A percentile compares a stretch with the other conserved stretches of the same genome.
phyloP scores from a whole-genome alignment of 2,888 invertebrate species.

The Antheraea yamamai region DNA sequence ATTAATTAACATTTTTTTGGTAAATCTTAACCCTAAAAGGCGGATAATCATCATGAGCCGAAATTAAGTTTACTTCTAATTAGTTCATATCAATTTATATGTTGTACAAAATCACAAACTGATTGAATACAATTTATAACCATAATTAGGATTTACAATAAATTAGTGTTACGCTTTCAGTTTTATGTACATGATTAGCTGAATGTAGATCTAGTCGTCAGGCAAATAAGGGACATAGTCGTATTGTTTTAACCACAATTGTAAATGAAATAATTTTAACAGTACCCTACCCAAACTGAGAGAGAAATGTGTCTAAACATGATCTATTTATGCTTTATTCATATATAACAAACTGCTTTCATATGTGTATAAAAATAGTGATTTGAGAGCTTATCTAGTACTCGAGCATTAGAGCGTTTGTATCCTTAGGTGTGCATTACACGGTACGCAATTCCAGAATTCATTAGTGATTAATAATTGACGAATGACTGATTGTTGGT shows the following conservation, averaged over 20 bases:
- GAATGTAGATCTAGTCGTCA: not conserved
- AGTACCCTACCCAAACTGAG: not conserved
- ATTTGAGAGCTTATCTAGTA: not conserved
- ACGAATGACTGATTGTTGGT: no score
- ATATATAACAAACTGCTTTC: slow-evolving; percentile 3
- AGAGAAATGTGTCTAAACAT: slow-evolving; percentile 3
- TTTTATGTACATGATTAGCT: not conserved
- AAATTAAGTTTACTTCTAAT: slow-evolving; percentile 30
- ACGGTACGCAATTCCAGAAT: not conserved
- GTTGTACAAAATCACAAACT: slow-evolving; percentile 17
- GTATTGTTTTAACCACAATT: not conserved
- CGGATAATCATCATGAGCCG: slow-evolving; percentile 72
- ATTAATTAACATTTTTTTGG: slow-evolving; percentile 45
- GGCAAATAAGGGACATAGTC: not conserved
- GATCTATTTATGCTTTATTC: slow-evolving; percentile 10
- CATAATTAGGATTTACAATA: slow-evolving; percentile 13
- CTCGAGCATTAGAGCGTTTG: not conserved
- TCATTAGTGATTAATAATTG: no score
- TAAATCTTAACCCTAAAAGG: slow-evolving; percentile 71
- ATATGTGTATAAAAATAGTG: slow-evolving; percentile 13
- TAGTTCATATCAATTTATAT: slow-evolving; percentile 19
- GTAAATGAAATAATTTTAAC: not conserved
- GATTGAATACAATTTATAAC: slow-evolving; percentile 18
- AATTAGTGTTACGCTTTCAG: not conserved
- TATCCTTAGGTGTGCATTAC: not conserved